Percentiles rank a stretch among this genome's conserved stretches.
Conservation (phyloP, 2,113 vertebrate species). For the Hemiscyllium ocellatum region DNA sequence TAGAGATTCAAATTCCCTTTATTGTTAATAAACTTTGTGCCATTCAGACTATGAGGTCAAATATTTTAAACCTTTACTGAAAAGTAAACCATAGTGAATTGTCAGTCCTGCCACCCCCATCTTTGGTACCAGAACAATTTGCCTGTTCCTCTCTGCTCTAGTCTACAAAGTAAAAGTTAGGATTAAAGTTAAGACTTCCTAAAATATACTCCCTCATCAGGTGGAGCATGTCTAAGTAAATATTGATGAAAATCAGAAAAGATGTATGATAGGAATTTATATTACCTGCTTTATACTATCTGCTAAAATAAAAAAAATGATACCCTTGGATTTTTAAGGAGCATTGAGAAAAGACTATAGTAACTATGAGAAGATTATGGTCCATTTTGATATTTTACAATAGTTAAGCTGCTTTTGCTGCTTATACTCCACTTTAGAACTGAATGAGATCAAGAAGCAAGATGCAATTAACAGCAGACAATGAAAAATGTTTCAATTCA, state of each 20-base stretch:
- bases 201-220: neutral
- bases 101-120: neutral
- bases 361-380: neutral
- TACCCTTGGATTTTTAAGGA: neutral
- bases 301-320: neutral
- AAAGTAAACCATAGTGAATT: neutral
- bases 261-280: neutral
- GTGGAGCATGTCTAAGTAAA: neutral
- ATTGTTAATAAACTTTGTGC: neutral
- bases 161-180: neutral
- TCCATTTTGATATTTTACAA: constrained; percentile 8
- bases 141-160: neutral
- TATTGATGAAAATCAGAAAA: neutral
- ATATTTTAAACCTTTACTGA: neutral
- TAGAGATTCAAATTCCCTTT: neutral
- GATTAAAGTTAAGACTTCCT: neutral
- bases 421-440: neutral
- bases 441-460: neutral
- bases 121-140: neutral
- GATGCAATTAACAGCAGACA: neutral
- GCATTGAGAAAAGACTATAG: neutral
- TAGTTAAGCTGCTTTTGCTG: neutral
- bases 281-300: neutral
- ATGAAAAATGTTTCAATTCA: neutral
- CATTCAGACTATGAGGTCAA: neutral